These are phyloP conservation scores for Halcyon malimbica DNA, from an alignment of 2,113 vertebrate genomes.

Conservation along the genomic window DNA sequence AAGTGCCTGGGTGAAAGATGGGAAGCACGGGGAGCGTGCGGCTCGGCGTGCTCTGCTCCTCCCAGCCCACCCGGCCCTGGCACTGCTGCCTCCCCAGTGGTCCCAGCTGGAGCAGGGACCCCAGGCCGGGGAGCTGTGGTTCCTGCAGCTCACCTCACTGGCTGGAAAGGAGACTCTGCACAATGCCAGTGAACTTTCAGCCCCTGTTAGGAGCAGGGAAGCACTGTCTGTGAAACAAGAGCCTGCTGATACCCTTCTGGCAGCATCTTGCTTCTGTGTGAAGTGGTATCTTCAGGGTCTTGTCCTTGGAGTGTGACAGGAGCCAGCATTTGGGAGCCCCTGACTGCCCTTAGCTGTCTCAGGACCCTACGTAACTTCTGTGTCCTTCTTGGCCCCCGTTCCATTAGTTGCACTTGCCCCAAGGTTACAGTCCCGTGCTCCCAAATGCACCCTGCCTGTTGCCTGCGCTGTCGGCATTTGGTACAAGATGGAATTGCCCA, in stretches of 20 bases:
- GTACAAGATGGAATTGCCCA: background rate
- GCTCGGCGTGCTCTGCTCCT: background rate
- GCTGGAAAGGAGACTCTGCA: background rate
- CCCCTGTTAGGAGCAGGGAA: background rate
- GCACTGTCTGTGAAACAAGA: background rate
- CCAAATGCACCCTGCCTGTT: background rate
- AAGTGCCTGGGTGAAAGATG: background rate
- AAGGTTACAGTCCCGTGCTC: background rate
- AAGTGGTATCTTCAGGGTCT: background rate
- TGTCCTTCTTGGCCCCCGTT: background rate
- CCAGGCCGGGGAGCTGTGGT: background rate
- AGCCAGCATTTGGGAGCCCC: background rate
- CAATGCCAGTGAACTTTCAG: background rate
- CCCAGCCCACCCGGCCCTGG: background rate
- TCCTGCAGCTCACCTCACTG: background rate
- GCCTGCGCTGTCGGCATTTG: background rate
- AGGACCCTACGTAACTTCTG: background rate
- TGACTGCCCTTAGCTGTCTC: background rate
- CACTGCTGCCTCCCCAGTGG: background rate
- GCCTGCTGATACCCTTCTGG: background rate
- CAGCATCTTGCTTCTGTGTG: background rate
- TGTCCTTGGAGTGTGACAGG: accelerated
- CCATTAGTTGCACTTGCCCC: accelerated
- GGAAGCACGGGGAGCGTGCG: accelerated
- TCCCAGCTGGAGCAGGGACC: background rate